phyloP scores from a whole-genome alignment of 2,113 vertebrate genomes.

The Epinephelus lanceolatus region DNA sequence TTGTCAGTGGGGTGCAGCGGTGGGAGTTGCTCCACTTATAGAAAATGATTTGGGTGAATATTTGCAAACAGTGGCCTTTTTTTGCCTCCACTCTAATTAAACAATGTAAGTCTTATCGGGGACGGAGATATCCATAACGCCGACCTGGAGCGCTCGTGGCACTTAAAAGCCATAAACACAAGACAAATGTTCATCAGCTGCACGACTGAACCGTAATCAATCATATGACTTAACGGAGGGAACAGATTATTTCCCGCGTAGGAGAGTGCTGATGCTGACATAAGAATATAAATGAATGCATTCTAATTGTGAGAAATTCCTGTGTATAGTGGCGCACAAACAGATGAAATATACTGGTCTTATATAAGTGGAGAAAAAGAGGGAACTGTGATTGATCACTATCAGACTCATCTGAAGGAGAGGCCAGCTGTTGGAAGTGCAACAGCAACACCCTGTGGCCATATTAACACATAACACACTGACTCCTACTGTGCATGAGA shows the following conservation, averaged over 20 bases:
- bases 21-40: slow-evolving; percentile 78
- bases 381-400: slow-evolving; percentile 51
- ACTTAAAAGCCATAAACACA: slow-evolving; percentile 81
- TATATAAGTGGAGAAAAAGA: slow-evolving; percentile 60
- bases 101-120: slow-evolving; percentile 75
- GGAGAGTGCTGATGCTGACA: slow-evolving; percentile 82
- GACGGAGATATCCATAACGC: slow-evolving; percentile 80
- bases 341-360: slow-evolving; percentile 58
- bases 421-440: slow-evolving; percentile 56
- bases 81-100: slow-evolving; percentile 75
- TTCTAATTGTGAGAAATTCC: slow-evolving; percentile 79
- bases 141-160: slow-evolving; percentile 65
- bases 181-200: slow-evolving; percentile 86
- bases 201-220: slow-evolving; percentile 77
- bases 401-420: slow-evolving; percentile 13
- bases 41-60: slow-evolving; percentile 72
- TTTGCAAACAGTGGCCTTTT: slow-evolving; percentile 63
- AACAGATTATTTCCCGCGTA: slow-evolving; percentile 77
- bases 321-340: slow-evolving; percentile 59
- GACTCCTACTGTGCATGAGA: neutral
- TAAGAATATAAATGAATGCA: slow-evolving; percentile 82
- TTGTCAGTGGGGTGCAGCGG: slow-evolving; percentile 34
- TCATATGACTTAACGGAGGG: slow-evolving; percentile 75
- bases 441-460: slow-evolving; percentile 81
- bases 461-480: neutral